These are phyloP conservation scores for Alethe diademata DNA, from an alignment of 2,113 vertebrate genomes.

Conservation along the genomic window DNA sequence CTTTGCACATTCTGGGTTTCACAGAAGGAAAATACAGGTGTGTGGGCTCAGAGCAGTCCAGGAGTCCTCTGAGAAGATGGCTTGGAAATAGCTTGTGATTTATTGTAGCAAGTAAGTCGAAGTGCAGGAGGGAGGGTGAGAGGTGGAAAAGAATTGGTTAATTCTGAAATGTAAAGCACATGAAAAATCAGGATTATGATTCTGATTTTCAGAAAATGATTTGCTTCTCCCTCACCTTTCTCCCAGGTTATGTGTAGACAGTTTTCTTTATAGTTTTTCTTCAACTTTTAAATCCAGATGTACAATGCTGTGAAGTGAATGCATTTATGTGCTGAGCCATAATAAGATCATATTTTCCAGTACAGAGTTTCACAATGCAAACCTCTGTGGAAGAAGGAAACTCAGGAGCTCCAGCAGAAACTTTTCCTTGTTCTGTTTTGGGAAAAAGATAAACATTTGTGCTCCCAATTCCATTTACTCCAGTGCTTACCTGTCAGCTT, in stretches of 20 bases:
- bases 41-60: not conserved
- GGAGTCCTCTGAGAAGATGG: not conserved
- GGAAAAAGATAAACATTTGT: not conserved
- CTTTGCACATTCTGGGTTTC: not conserved
- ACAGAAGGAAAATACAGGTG: not conserved
- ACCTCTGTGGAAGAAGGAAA: not conserved
- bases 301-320: not conserved
- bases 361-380: not conserved
- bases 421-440: not conserved
- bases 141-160: not conserved
- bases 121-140: not conserved
- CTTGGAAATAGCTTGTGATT: not conserved
- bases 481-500: not conserved
- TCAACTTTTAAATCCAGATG: not conserved
- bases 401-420: not conserved
- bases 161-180: not conserved
- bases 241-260: not conserved
- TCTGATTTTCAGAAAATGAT: not conserved
- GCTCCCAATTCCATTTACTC: not conserved
- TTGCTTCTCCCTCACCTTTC: not conserved
- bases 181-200: rapidly evolving
- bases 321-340: not conserved
- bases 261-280: not conserved
- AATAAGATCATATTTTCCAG: not conserved
- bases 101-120: not conserved